Evolutionary conservation across 2,888 invertebrate genomes (phyloP), one percentile per base, ranked within the genome.

Genomic region (Drosophila mulleri): DNA sequence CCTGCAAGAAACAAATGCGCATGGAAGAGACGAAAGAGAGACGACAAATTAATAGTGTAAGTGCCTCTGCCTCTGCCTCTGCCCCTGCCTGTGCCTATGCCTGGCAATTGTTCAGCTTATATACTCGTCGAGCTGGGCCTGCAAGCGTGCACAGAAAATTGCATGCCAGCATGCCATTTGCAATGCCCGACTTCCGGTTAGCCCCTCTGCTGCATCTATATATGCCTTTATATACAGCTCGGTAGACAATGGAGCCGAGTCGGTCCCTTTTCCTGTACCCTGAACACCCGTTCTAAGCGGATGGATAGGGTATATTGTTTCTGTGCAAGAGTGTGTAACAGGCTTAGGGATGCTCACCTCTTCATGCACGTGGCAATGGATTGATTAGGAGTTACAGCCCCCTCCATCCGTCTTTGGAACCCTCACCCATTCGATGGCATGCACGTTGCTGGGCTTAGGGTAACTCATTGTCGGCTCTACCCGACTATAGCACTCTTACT

Each of bases 1-100:
- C 98, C 98, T 95, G 93, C 14, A 90, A 82, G 57, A 11, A 42
- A 41, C 16, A 61, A 66, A 39, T 37, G 69, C 58, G 57, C 60
- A 54, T 29, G 48, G 18, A 37, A 47, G 57, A 50, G 78, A 18
- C 18, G 54, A 57, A 52, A 64, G 61, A 58, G 29, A 68, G 47
- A 63, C 42, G 64, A 23, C 64, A 76, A 72, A 80, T 88, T 86
- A 84, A 78, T 88, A 88, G 66, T 72, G 75, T 72, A 83, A 88
- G 62, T 75, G 72, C 2, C 29, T 29, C 8, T 8, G 29, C n/a
- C n/a, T n/a, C n/a, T n/a, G n/a, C n/a, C n/a, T n/a, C n/a, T n/a
- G 20, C 29, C 29, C 8, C 1, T 29, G 29, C 29, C 7, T 29
- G 5, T 29, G 29, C 1, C 29, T 29, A 7, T 7, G 29, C 57